Conservation (phyloP, 2,888 invertebrate genomes). For the Caradrina clavipalpis region DNA sequence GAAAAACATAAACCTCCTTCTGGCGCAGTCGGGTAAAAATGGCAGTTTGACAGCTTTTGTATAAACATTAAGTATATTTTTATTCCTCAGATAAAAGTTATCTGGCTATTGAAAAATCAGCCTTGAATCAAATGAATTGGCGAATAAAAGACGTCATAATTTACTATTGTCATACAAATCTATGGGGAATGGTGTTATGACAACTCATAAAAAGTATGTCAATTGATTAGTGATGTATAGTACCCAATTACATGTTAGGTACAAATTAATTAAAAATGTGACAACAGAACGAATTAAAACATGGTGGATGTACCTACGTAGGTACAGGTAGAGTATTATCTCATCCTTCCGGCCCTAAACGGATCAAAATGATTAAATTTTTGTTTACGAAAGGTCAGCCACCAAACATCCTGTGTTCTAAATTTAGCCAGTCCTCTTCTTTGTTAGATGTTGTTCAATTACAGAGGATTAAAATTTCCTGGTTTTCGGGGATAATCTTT, state of each 20-base stretch:
- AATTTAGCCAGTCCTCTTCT: slow-evolving; percentile 46
- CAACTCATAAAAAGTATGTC: too few relatives aligned
- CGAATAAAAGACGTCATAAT: too few relatives aligned
- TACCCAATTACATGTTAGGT: not conserved
- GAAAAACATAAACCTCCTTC: too few relatives aligned
- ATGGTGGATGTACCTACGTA: slow-evolving; percentile 16
- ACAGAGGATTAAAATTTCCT: slow-evolving; percentile 53
- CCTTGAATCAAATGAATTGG: too few relatives aligned
- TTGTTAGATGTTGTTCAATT: slow-evolving; percentile 64
- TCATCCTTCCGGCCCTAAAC: slow-evolving; percentile 68
- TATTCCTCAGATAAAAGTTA: too few relatives aligned
- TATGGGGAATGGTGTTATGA: too few relatives aligned
- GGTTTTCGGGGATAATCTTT: slow-evolving; percentile 42
- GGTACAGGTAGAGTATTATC: slow-evolving; percentile 59
- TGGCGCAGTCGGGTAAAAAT: too few relatives aligned
- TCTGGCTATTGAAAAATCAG: too few relatives aligned
- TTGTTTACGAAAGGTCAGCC: slow-evolving; percentile 69
- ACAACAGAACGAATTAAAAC: slow-evolving; percentile 23
- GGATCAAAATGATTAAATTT: slow-evolving; percentile 72
- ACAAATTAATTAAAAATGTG: slow-evolving; percentile 20
- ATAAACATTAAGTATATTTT: too few relatives aligned
- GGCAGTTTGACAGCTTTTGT: too few relatives aligned
- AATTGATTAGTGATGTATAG: too few relatives aligned
- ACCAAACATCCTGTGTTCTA: slow-evolving; percentile 64
- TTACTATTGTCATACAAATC: too few relatives aligned